Evolutionary conservation across 2,113 vertebrate genomes (phyloP), one percentile per base, ranked within the genome.

Genomic region (Hyperopisus bebe): DNA sequence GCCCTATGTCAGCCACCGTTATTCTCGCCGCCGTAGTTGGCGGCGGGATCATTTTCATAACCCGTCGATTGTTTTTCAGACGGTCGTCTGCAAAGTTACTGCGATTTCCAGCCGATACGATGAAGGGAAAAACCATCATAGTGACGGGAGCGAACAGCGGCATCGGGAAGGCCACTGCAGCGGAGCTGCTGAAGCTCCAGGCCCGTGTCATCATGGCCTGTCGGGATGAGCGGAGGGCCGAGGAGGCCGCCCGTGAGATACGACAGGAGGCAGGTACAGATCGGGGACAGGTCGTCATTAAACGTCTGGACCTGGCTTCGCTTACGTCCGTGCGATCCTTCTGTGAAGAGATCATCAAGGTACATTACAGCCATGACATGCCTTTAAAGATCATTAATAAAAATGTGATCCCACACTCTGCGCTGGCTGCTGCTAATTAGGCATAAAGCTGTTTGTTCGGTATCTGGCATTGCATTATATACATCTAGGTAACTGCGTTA

Each of bases 91-190:
- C 48, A 5, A 87, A 92, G 83, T 83, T 94, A 87, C 91, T 95
- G 77, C 91, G 8, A 24, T 94, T 91, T 66, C 92, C 94, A 0
- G 53, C 74, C 1, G 92, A 91, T 88, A 90, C 92, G 24, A 98
- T 98, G 98, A 95, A 93, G 24, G 97, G 98, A 24, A 98, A 98
- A 92, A 99, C 98, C 0, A 97, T 98, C 39, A 96, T 99, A 80
- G 96, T 99, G 90, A 99, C 98, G 0, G 97, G 98, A 11, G 98
- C 98, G 2, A 99, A 98, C 96, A 94, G 97, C 94, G 98, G 98
- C 39, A 96, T 99, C 80, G 98, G 97, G 66, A 96, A 96, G 91
- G 97, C 97, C 85, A 94, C 97, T 0, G 95, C 97, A 21, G 94
- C 94, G 10, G 97, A 96, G 94, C 95, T 98, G 92, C 92, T 98